A percentile compares a stretch with the other conserved stretches of the same genome.
Conservation (phyloP, 92 coral and sea anemone species). For the Galaxea fascicularis region DNA sequence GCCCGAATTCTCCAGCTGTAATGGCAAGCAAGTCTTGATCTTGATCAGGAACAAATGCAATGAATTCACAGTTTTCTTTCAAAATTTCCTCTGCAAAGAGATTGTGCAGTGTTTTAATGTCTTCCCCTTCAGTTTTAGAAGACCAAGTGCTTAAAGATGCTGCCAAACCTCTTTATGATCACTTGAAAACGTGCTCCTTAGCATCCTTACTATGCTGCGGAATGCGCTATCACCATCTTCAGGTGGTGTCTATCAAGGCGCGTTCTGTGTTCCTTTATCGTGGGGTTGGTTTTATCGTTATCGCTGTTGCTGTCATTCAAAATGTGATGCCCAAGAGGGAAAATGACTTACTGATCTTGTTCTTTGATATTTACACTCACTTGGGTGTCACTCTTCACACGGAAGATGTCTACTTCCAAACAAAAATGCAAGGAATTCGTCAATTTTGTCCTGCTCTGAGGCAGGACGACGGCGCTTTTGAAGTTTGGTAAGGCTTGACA, state of each 20-base stretch:
- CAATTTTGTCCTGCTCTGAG: no score
- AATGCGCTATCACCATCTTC: conserved; percentile 46
- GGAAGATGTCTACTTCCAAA: no score
- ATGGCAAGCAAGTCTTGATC: background rate
- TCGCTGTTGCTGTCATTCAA: background rate
- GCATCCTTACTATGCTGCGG: conserved; percentile 17
- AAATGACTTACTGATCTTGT: no score
- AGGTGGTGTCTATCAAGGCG: conserved; percentile 19
- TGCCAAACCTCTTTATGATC: background rate
- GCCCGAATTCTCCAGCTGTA: conserved; percentile 24
- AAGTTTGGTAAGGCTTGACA: no score
- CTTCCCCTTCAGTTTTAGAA: conserved; percentile 20
- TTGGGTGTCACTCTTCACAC: no score
- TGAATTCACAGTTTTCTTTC: conserved; percentile 19
- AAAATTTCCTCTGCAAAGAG: conserved; percentile 33
- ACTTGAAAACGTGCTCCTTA: conserved; percentile 16
- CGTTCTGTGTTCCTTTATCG: background rate
- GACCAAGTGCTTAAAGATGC: conserved; percentile 19
- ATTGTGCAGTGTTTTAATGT: conserved; percentile 16
- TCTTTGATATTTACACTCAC: no score
- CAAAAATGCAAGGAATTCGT: no score
- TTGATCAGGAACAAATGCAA: background rate
- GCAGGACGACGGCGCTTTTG: no score
- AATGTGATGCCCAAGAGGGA: conserved; percentile 5
- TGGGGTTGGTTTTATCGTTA: background rate